These are phyloP conservation scores for Thalassophryne amazonica DNA, from an alignment of 2,797 vertebrate species.

Conservation along the genomic window DNA sequence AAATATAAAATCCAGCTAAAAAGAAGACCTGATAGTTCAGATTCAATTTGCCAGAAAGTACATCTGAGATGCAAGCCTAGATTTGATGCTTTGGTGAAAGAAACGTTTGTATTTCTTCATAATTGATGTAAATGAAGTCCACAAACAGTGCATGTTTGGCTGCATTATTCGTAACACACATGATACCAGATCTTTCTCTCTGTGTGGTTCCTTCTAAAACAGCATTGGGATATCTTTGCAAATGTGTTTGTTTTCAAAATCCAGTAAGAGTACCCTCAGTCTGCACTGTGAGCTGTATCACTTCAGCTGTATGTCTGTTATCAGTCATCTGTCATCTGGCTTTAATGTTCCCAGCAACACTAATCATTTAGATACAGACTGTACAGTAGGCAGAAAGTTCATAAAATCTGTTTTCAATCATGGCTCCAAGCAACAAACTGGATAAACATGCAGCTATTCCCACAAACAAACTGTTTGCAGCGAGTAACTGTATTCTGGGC, in stretches of 20 bases:
- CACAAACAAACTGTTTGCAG: not conserved
- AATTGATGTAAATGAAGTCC: not conserved
- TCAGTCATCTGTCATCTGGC: not conserved
- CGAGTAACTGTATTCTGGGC: not conserved
- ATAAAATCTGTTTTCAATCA: not conserved
- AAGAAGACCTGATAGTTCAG: no score
- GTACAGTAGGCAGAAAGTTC: not conserved
- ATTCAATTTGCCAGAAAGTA: no score
- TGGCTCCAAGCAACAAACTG: not conserved
- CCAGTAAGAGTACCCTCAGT: not conserved
- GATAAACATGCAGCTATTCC: conserved; percentile 9
- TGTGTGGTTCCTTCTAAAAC: not conserved
- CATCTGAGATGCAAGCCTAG: no score
- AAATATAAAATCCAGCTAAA: no score
- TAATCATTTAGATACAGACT: not conserved
- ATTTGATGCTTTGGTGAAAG: no score
- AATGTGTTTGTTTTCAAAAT: not conserved
- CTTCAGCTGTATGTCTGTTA: not conserved
- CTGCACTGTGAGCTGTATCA: not conserved
- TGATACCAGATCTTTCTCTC: not conserved
- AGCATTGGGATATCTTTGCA: not conserved
- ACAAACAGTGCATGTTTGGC: not conserved
- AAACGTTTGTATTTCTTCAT: no score
- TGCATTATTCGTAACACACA: conserved; percentile 2
- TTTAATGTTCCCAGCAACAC: not conserved